A percentile compares a stretch with the other conserved stretches of the same genome.
Conservation (phyloP, 2,113 vertebrate genomes). For the Nerophis lumbriciformis region DNA sequence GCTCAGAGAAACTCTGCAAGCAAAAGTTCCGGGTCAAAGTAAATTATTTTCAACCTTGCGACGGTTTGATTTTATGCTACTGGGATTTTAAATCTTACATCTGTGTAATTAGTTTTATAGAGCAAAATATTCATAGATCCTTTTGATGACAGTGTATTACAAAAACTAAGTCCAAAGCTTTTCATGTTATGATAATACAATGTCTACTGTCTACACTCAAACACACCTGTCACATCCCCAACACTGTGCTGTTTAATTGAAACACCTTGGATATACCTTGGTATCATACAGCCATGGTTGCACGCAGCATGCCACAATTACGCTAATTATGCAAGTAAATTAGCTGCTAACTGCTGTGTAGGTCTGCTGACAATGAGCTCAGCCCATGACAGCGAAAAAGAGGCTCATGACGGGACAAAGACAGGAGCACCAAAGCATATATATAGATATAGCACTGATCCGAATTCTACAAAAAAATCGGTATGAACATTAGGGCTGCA, state of each 20-base stretch:
- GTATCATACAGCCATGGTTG: not conserved
- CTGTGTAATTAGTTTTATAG: not conserved
- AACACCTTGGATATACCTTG: conserved; percentile 3
- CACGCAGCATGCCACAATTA: conserved; percentile 1
- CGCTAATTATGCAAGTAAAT: conserved; percentile 3
- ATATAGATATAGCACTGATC: too few species aligned
- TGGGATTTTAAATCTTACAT: not conserved
- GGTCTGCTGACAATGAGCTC: conserved; percentile 2
- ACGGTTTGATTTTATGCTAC: not conserved
- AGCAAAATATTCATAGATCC: not conserved
- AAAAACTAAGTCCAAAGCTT: not conserved
- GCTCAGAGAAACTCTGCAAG: not conserved
- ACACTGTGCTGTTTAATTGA: not conserved
- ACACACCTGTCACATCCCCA: conserved; percentile 1
- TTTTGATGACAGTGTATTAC: not conserved
- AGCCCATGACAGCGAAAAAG: conserved; percentile 1
- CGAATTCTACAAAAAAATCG: too few species aligned
- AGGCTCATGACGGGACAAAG: not conserved
- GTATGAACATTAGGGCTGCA: too few species aligned
- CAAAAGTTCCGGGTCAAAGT: not conserved
- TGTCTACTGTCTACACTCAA: not conserved
- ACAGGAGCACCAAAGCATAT: not conserved
- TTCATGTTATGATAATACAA: not conserved
- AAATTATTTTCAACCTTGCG: not conserved
- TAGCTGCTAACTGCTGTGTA: not conserved